phyloP scores from a whole-genome alignment of 2,113 vertebrate genomes.

The Hemiprocne comata region DNA sequence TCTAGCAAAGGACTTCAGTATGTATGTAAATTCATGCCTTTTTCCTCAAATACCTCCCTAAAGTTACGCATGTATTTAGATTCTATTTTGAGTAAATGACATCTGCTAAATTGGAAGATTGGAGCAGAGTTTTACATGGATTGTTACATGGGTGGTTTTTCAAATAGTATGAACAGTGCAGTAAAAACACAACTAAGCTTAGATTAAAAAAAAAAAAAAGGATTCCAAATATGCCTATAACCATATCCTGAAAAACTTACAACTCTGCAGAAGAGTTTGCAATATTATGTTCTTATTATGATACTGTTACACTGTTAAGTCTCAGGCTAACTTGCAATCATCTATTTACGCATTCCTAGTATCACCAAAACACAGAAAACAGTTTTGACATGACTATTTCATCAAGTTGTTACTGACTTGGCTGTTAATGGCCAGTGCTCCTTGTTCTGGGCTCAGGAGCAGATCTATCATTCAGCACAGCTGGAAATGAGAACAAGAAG shows the following conservation, averaged over 20 bases:
- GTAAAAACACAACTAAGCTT: not conserved
- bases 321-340: slow-evolving; percentile 1
- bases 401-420: slow-evolving; percentile 6
- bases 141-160: not conserved
- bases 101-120: not conserved
- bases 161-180: not conserved
- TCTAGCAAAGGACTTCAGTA: not conserved
- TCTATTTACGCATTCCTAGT: not conserved
- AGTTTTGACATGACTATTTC: slow-evolving; percentile 45
- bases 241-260: not conserved
- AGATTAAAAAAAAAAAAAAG: not conserved
- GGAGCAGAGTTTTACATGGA: not conserved
- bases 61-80: not conserved
- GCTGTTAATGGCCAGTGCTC: not conserved
- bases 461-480: slow-evolving; percentile 6
- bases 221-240: not conserved
- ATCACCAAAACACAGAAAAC: too few species aligned
- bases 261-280: not conserved
- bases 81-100: not conserved
- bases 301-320: not conserved
- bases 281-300: not conserved
- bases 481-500: slow-evolving; percentile 2
- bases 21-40: not conserved
- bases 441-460: not conserved
- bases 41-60: not conserved